Evolutionary conservation across 2,888 invertebrate genomes (phyloP), one percentile per base, ranked within the genome.

Genomic region (Lasioglossum leucozonium): DNA sequence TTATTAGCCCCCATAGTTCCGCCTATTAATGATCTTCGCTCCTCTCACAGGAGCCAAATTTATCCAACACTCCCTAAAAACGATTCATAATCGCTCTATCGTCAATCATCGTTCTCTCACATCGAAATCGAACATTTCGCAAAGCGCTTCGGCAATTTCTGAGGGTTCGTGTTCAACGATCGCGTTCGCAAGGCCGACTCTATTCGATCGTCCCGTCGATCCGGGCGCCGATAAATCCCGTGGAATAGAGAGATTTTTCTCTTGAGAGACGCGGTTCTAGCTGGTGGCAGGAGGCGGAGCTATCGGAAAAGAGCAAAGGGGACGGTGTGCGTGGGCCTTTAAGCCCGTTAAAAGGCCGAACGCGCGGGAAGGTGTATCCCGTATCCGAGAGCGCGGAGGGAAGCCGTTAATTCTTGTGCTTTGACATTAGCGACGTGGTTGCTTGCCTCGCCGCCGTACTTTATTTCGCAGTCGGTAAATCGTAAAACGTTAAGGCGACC

Each of bases 391-490:
- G 22, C 87, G 47, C 30, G 40, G 76, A 79, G 85, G 81, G 82
- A 82, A 77, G 88, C 87, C 87, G 88, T 88, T 89, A 89, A 89
- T 88, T 87, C 84, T 82, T 51, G 85, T 82, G 87, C 85, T 89
- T 89, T 87, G 89, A 89, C 89, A 89, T 88, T 82, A 88, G 88
- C 87, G 83, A 88, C 87, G 82, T 76, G 88, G 34, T 80, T 80
- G 85, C 81, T 79, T 73, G 71, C 82, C 72, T 80, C 84, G 81
- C 58, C 83, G 74, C 51, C 67, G 84, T 78, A 82, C 85, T 85
- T 88, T 82, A 89, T 89, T 89, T 85, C 87, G 87, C 88, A 83
- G 79, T 81, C 87, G 87, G 81, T 85, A 87, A 89, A 85, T 85
- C 85, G 87, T 87, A 84, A 89, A 89, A 87, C 81, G 87, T 81